Evolutionary conservation across 2,113 vertebrate genomes (phyloP).

Genomic region (Cyanoramphus novaezelandiae): DNA sequence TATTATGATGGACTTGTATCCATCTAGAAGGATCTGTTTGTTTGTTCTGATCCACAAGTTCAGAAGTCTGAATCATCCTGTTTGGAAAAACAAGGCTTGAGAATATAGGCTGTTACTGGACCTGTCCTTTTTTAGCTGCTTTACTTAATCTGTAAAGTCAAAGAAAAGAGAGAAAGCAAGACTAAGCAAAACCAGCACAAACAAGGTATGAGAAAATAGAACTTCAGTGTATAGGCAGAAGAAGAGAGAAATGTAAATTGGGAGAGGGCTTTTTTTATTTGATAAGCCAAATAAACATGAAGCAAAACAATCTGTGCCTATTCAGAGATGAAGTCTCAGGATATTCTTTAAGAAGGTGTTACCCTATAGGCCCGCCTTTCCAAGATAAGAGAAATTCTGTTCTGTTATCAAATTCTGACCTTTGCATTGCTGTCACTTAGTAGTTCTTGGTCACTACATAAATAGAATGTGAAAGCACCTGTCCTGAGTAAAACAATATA

Average conservation of each 20-base stretch:
- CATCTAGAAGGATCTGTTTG: not conserved
- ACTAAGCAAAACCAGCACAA: not conserved
- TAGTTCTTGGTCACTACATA: not conserved
- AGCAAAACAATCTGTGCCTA: not conserved
- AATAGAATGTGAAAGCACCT: not conserved
- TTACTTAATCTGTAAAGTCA: not conserved
- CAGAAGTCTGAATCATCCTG: not conserved
- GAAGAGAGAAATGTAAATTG: not conserved
- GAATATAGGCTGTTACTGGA: not conserved
- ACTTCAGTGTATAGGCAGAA: not conserved
- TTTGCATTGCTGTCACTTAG: not conserved
- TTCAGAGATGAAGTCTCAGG: not conserved
- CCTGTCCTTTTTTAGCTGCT: not conserved
- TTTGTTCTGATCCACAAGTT: not conserved
- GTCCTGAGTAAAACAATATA: conserved; percentile 5
- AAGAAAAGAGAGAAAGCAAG: not conserved
- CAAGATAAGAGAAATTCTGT: not conserved
- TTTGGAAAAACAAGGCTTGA: not conserved
- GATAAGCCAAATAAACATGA: not conserved
- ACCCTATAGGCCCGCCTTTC: not conserved
- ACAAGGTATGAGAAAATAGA: not conserved
- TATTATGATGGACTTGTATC: not conserved
- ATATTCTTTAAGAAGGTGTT: not conserved
- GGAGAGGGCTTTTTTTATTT: not conserved
- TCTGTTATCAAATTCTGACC: not conserved